These are phyloP conservation scores for Rafetus swinhoei DNA, from an alignment of 2,113 vertebrate species.

Conservation along the genomic window DNA sequence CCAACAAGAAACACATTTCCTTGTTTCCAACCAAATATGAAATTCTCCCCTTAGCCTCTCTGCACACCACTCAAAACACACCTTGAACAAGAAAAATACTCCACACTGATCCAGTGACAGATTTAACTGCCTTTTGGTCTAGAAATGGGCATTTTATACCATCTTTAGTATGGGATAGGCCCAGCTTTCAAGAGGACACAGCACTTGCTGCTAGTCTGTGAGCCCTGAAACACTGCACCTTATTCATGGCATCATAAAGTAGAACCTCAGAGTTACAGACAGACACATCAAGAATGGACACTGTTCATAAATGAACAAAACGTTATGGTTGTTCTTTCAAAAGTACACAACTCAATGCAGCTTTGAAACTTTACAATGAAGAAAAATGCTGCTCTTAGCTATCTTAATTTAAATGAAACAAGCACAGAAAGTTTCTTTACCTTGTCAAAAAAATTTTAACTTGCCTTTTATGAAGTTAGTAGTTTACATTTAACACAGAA, in stretches of 20 bases:
- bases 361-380: no score
- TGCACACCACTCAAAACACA: neutral
- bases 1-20: neutral
- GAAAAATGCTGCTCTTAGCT: no score
- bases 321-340: no score
- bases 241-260: neutral
- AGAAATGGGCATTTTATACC: conserved; percentile 16
- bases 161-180: neutral
- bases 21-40: neutral
- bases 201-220: neutral
- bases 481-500: no score
- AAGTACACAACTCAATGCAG: no score
- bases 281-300: no score
- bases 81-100: conserved; percentile 23
- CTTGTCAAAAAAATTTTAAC: no score
- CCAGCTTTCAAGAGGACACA: neutral
- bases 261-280: no score
- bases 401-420: no score
- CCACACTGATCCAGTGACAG: neutral
- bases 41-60: neutral
- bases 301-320: no score
- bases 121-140: neutral
- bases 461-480: no score
- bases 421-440: no score
- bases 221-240: neutral